A percentile compares a stretch with the other conserved stretches of the same genome.
These are phyloP conservation scores for Theretra japonica DNA, from an alignment of 2,888 invertebrate species.

Conservation along the genomic window DNA sequence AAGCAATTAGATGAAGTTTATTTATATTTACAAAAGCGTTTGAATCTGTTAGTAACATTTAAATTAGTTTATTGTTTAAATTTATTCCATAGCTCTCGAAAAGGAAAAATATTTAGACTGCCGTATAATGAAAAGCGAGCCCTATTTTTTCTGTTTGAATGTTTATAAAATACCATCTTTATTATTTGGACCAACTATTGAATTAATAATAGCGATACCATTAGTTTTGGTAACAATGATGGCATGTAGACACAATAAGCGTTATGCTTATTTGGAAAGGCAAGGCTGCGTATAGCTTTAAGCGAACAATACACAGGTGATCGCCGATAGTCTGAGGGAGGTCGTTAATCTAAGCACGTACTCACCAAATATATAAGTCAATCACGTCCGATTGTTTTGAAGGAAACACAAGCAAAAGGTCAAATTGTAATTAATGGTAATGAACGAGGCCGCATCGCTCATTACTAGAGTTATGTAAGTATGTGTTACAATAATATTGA, in stretches of 20 bases:
- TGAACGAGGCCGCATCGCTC: not conserved
- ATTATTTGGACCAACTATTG: not conserved
- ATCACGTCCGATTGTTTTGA: constrained; percentile 39
- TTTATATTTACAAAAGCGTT: not conserved
- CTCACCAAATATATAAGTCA: constrained; percentile 40
- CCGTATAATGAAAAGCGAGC: no score
- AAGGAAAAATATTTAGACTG: no score
- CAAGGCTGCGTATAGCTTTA: constrained; percentile 33
- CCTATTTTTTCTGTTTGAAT: not conserved
- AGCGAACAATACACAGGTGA: constrained; percentile 56
- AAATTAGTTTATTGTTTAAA: not conserved
- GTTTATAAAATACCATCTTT: not conserved
- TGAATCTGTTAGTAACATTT: not conserved
- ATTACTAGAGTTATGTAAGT: not conserved
- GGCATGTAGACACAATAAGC: constrained; percentile 18
- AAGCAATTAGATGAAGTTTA: not conserved
- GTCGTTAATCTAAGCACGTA: constrained; percentile 47
- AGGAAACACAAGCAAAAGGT: constrained; percentile 31
- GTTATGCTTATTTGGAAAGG: constrained; percentile 18
- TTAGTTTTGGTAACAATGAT: constrained; percentile 14
- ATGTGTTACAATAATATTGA: constrained; percentile 1
- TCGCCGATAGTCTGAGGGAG: constrained; percentile 33
- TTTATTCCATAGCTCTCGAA: no score
- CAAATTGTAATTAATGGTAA: constrained; percentile 23
- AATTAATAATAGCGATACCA: constrained; percentile 17